Evolutionary conservation across 2,113 vertebrate genomes (phyloP).

Genomic region (Muntiacus muntjak): DNA sequence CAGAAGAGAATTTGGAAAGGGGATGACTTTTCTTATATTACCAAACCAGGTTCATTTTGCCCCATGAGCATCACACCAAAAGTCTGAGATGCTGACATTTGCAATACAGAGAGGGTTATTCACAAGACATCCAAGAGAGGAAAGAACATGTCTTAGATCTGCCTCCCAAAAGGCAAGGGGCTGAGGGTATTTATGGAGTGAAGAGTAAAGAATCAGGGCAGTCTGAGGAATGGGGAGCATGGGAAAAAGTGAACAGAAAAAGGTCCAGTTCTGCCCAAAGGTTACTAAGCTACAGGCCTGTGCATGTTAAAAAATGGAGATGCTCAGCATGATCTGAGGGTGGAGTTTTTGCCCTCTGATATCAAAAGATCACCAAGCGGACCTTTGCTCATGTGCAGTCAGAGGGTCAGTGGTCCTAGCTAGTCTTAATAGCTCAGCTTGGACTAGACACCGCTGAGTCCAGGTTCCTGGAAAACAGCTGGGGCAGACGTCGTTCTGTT

Average conservation of each 20-base stretch:
- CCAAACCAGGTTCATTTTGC: not conserved
- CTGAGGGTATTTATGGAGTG: not conserved
- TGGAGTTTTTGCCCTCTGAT: not conserved
- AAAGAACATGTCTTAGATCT: not conserved
- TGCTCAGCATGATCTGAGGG: not conserved
- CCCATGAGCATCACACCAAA: not conserved
- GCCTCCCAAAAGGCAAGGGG: not conserved
- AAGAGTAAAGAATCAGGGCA: not conserved
- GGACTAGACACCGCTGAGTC: not conserved
- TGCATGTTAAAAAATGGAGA: not conserved
- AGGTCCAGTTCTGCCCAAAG: not conserved
- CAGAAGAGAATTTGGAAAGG: not conserved
- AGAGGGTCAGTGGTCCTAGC: not conserved
- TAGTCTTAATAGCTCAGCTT: not conserved
- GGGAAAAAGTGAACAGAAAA: not conserved
- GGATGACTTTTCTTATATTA: not conserved
- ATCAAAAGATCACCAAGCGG: not conserved
- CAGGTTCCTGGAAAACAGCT: not conserved
- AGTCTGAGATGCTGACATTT: not conserved
- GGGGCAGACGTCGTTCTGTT: accelerated
- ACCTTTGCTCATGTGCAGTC: not conserved
- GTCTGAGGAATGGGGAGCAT: not conserved
- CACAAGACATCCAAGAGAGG: not conserved
- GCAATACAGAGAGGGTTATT: not conserved
- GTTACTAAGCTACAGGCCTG: not conserved